These are phyloP conservation scores for Bembecia ichneumoniformis DNA, from an alignment of 2,888 invertebrate genomes.

Conservation along the genomic window DNA sequence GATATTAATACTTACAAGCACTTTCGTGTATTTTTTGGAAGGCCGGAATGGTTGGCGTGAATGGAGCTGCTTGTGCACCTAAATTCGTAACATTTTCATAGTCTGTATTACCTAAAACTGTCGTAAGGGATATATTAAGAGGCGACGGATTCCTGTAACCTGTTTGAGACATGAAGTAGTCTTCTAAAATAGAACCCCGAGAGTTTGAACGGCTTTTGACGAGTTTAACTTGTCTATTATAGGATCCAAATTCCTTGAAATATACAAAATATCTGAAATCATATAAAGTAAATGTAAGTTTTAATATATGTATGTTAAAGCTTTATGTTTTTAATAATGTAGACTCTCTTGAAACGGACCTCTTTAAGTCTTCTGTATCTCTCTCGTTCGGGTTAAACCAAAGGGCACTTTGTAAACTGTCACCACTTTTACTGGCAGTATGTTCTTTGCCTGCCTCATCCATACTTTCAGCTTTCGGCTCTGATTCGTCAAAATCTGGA, in stretches of 20 bases:
- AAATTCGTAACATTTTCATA: slow-evolving; percentile 26
- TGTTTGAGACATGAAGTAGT: slow-evolving; percentile 36
- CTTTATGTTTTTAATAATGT: too few relatives aligned
- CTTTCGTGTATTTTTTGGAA: slow-evolving; percentile 52
- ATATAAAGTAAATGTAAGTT: neutral
- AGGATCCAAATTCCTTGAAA: slow-evolving; percentile 69
- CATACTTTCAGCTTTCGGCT: slow-evolving; percentile 32
- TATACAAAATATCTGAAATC: slow-evolving; percentile 66
- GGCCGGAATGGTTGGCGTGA: slow-evolving; percentile 29
- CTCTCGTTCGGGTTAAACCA: slow-evolving; percentile 66
- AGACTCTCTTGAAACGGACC: slow-evolving; percentile 21
- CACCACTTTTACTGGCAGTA: slow-evolving; percentile 36
- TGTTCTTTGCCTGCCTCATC: slow-evolving; percentile 27
- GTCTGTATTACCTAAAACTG: slow-evolving; percentile 37
- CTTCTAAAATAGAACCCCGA: slow-evolving; percentile 59
- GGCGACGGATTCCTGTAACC: slow-evolving; percentile 29
- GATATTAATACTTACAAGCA: slow-evolving; percentile 38
- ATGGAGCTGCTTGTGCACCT: slow-evolving; percentile 21
- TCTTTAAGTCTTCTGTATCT: slow-evolving; percentile 70
- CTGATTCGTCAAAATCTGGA: slow-evolving; percentile 49
- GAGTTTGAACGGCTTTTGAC: slow-evolving; percentile 62
- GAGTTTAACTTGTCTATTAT: slow-evolving; percentile 58
- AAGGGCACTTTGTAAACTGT: slow-evolving; percentile 48
- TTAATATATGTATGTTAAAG: too few relatives aligned
- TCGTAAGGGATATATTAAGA: slow-evolving; percentile 36